Evolutionary conservation across 2,888 invertebrate genomes (phyloP), one percentile per base, ranked within the genome.

Genomic region (Agrotis puta): DNA sequence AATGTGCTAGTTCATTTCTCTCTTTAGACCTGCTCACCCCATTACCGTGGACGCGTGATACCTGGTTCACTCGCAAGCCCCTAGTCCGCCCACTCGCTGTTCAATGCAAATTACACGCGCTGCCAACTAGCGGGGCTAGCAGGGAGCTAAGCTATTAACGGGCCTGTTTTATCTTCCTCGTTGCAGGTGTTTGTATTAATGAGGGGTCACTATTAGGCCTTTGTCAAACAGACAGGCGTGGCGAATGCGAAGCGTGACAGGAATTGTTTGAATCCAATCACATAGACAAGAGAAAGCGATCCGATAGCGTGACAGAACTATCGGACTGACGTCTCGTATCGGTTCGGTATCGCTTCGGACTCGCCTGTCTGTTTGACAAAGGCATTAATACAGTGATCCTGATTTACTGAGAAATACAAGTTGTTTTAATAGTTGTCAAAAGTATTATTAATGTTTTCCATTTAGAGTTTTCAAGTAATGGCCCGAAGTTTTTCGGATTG

Each of bases 71-170:
- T 53, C 54, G 63, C 63, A 65, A 51, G 65, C 18, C 4, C 0
- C 16, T 39, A 5, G 24, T 14, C 70, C 66, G 56, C 82, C 63
- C 64, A 53, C 63, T 53, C 59, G 27, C 62, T 77, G 77, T 77
- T 77, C 59, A 48, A 81, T 78, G 78, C 59, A 77, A 70, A 78
- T 78, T 48, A 64, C 63, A 58, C 48, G 43, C 59, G 56, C n/a
- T 24, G 50, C 43, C 54, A 56, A 33, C 53, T 61, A 22, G 13
- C 24, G 39, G 48, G 43, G 39, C 18, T 67, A 48, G 11, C 56
- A 45, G 51, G 64, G 64, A 67, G 62, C 61, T 27, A 39, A n/a
- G 45, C 24, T n/a, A 45, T 50, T 74, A 45, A 4, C 43, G 43
- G 6, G 22, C 3, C 20, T 50, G n/a, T 45, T 45, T 54, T 72